Percentiles rank a stretch among this genome's conserved stretches.
Evolutionary conservation across 2,888 invertebrate genomes (phyloP).

Genomic region (Cancer borealis): DNA sequence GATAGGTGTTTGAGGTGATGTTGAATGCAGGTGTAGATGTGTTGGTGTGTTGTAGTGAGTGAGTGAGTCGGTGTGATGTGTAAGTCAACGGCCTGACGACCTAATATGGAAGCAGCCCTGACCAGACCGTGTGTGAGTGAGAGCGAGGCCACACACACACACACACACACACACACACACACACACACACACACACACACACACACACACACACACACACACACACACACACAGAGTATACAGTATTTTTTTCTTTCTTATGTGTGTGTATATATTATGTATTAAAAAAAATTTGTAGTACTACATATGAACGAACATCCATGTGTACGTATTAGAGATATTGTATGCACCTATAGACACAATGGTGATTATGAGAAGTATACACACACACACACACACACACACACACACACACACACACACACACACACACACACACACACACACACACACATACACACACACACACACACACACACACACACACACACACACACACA

Average conservation of each 20-base stretch:
- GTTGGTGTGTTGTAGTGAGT: not conserved
- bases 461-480: not conserved
- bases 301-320: too few species aligned
- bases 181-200: constrained; percentile 18
- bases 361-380: too few species aligned
- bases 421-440: too few species aligned
- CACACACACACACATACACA: too few species aligned
- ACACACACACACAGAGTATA: not conserved
- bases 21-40: not conserved
- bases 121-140: constrained; percentile 15
- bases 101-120: constrained; percentile 24
- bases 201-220: not conserved
- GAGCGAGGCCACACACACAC: not conserved
- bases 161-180: constrained; percentile 32
- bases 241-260: not conserved
- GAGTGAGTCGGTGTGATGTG: not conserved
- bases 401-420: too few species aligned
- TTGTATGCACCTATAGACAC: not conserved
- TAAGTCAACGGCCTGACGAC: not conserved
- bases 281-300: too few species aligned
- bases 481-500: too few species aligned
- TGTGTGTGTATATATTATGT: too few species aligned
- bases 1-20: not conserved
- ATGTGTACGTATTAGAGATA: not conserved
- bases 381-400: too few species aligned